Conservation (phyloP, 1,140 invertebrate genomes). For the Teleogryllus occipitalis region DNA sequence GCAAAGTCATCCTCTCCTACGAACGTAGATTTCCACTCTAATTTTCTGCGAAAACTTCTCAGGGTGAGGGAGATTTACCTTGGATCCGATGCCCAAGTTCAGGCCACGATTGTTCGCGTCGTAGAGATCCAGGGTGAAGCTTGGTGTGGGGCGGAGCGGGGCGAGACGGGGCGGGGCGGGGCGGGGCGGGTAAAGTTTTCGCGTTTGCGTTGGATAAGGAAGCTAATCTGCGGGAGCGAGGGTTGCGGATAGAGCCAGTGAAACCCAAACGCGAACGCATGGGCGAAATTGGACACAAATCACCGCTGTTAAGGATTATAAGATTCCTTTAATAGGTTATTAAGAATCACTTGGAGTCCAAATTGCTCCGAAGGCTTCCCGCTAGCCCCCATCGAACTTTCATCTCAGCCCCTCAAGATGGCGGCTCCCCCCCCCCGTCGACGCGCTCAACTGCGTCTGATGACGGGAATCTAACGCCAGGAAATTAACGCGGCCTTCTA, state of each 20-base stretch:
- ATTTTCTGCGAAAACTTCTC: no score
- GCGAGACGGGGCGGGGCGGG: no score
- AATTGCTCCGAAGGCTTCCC: background rate
- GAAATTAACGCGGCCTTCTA: no score
- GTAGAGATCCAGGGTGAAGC: background rate
- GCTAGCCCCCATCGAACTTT: background rate
- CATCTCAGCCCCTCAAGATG: background rate
- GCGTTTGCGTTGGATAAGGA: background rate
- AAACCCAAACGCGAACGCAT: background rate
- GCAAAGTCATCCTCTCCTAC: no score
- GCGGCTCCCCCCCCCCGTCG: background rate
- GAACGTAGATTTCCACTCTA: no score
- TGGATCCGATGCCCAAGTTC: background rate
- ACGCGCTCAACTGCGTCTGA: no score
- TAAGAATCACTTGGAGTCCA: background rate
- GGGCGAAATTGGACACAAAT: background rate
- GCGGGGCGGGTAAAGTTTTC: background rate
- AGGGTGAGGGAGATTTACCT: background rate
- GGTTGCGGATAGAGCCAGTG: background rate
- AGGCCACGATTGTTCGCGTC: background rate
- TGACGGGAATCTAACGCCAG: no score
- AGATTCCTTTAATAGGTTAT: slow-evolving; percentile 1
- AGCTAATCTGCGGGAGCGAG: background rate
- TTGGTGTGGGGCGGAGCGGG: no score
- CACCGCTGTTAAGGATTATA: background rate